These are phyloP conservation scores for Grallaria varia DNA, from an alignment of 2,113 vertebrate genomes.

Conservation along the genomic window DNA sequence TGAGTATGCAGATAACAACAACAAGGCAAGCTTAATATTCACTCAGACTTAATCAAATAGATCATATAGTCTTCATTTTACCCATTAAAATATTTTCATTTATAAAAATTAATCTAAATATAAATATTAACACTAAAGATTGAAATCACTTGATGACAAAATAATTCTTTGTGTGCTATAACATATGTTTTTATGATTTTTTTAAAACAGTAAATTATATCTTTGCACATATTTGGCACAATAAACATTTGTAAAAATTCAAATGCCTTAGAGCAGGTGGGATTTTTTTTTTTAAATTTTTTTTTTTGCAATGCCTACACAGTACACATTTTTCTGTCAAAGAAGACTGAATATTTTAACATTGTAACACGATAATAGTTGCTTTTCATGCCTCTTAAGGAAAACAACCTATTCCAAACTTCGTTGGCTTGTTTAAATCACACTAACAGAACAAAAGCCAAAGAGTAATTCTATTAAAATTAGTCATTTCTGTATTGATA, in stretches of 20 bases:
- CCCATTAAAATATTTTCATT: slow-evolving; percentile 80
- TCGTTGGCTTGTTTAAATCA: slow-evolving; percentile 70
- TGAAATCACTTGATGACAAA: slow-evolving; percentile 82
- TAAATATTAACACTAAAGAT: slow-evolving; percentile 82
- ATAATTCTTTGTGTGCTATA: slow-evolving; percentile 77
- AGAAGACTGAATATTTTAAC: slow-evolving; percentile 75
- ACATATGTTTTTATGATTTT: slow-evolving; percentile 71
- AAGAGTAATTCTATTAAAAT: slow-evolving; percentile 68
- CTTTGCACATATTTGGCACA: slow-evolving; percentile 81
- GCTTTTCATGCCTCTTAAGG: slow-evolving; percentile 80
- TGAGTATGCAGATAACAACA: slow-evolving; percentile 68
- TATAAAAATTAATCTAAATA: slow-evolving; percentile 84
- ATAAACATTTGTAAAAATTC: slow-evolving; percentile 78
- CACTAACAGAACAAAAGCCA: slow-evolving; percentile 70
- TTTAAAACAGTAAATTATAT: slow-evolving; percentile 77
- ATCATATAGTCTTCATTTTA: slow-evolving; percentile 62
- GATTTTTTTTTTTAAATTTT: not conserved
- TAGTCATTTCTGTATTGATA: slow-evolving; percentile 57
- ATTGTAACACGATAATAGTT: slow-evolving; percentile 73
- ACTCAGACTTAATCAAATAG: slow-evolving; percentile 65
- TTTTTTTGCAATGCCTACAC: slow-evolving; percentile 79
- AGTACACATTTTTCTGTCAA: slow-evolving; percentile 75
- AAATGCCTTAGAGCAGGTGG: slow-evolving; percentile 69
- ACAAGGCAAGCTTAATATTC: slow-evolving; percentile 72
- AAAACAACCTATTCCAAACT: slow-evolving; percentile 72